phyloP scores from a whole-genome alignment of 2,797 vertebrate species.

The Esox lucius region DNA sequence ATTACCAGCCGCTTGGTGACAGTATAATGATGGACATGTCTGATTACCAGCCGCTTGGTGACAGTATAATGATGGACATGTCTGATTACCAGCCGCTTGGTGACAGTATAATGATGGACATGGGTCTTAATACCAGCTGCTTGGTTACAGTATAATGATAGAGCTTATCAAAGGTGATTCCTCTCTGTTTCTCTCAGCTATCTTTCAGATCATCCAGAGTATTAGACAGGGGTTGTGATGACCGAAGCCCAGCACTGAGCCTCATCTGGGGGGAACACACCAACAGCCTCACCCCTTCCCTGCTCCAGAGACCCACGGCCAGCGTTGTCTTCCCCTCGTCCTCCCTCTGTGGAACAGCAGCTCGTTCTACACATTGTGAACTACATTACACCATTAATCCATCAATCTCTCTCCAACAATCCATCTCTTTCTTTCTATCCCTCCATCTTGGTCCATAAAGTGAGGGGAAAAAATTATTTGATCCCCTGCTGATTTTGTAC shows the following conservation, averaged over 20 bases:
- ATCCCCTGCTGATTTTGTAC: too few species aligned
- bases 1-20: too few species aligned
- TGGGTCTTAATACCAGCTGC: too few species aligned
- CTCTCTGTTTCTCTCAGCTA: conserved; percentile 58
- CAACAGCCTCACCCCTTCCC: conserved; percentile 12
- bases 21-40: too few species aligned
- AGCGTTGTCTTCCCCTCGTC: conserved; percentile 6
- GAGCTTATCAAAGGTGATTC: neutral
- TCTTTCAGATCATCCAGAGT: conserved; percentile 82
- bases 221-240: conserved; percentile 78
- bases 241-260: conserved; percentile 33
- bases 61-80: too few species aligned
- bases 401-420: neutral
- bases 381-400: neutral
- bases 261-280: conserved; percentile 18
- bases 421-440: neutral
- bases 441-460: neutral
- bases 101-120: too few species aligned
- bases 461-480: too few species aligned
- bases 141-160: too few species aligned
- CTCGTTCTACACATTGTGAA: conserved; percentile 24
- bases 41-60: too few species aligned
- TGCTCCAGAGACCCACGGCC: conserved; percentile 1
- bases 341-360: conserved; percentile 8
- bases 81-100: too few species aligned